Evolutionary conservation across 2,888 invertebrate species (phyloP).

Genomic region (Octodonta nipae): DNA sequence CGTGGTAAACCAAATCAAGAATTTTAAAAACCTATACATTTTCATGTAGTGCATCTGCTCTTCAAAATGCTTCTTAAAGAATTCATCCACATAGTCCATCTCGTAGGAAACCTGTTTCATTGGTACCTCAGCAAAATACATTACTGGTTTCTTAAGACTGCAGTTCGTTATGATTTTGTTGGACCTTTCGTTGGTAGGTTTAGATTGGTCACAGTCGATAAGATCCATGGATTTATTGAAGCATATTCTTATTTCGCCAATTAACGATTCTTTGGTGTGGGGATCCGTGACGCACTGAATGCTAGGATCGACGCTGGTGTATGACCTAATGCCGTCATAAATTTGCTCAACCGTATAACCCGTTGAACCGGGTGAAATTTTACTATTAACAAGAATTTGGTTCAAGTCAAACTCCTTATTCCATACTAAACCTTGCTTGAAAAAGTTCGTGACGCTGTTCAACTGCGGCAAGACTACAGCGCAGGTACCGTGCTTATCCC

Average conservation of each 20-base stretch:
- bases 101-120: conserved; percentile 16
- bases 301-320: conserved; percentile 45
- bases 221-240: conserved; percentile 52
- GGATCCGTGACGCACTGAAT: conserved; percentile 52
- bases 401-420: conserved; percentile 48
- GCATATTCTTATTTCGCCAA: conserved; percentile 62
- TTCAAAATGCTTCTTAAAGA: conserved; percentile 13
- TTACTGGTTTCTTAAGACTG: conserved; percentile 38
- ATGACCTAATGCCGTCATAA: conserved; percentile 40
- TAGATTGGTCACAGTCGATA: conserved; percentile 51
- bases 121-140: conserved; percentile 44
- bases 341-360: conserved; percentile 39
- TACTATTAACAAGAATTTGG: conserved; percentile 41
- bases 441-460: conserved; percentile 54
- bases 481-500: conserved; percentile 74
- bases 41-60: conserved; percentile 30
- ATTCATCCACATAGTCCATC: conserved; percentile 14
- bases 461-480: conserved; percentile 45
- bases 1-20: conserved; percentile 50
- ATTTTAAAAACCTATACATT: conserved; percentile 42
- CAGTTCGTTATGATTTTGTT: conserved; percentile 46
- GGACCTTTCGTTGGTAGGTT: conserved; percentile 20
- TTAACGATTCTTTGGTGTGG: conserved; percentile 42
- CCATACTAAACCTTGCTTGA: conserved; percentile 49
- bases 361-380: conserved; percentile 43